Percentiles rank a stretch among this genome's conserved stretches.
These are phyloP conservation scores for Bubo scandiacus DNA, from an alignment of 2,113 vertebrate genomes.

Conservation along the genomic window DNA sequence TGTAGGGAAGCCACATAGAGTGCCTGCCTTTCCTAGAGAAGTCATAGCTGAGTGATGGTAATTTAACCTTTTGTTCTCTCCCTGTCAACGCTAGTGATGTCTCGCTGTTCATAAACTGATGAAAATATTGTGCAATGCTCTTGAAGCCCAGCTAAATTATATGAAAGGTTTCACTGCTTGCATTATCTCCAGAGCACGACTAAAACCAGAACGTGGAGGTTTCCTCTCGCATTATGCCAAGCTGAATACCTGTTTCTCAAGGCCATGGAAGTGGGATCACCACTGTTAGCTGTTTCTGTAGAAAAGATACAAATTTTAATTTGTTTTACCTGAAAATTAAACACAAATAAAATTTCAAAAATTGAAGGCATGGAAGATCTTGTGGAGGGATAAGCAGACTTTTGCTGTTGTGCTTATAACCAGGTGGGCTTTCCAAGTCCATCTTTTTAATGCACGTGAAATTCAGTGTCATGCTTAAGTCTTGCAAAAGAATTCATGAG, in stretches of 20 bases:
- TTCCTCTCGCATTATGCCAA: not conserved
- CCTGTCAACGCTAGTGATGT: not conserved
- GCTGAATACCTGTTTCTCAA: conserved; percentile 48
- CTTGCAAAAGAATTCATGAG: not conserved
- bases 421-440: not conserved
- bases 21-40: not conserved
- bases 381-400: not conserved
- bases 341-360: not conserved
- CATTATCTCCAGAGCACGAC: not conserved
- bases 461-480: fast-evolving
- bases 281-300: not conserved
- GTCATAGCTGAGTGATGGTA: not conserved
- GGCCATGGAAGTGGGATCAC: not conserved
- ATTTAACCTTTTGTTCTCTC: conserved; percentile 53
- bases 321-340: not conserved
- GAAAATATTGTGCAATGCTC: not conserved
- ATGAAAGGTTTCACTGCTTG: not conserved
- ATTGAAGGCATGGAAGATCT: not conserved
- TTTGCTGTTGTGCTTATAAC: not conserved
- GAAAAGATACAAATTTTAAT: not conserved
- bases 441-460: not conserved
- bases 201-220: not conserved
- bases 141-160: conserved; percentile 17
- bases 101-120: not conserved
- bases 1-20: not conserved